Percentiles rank a stretch among this genome's conserved stretches.
Evolutionary conservation across 2,797 vertebrate species (phyloP).

Genomic region (Channallabes apus): DNA sequence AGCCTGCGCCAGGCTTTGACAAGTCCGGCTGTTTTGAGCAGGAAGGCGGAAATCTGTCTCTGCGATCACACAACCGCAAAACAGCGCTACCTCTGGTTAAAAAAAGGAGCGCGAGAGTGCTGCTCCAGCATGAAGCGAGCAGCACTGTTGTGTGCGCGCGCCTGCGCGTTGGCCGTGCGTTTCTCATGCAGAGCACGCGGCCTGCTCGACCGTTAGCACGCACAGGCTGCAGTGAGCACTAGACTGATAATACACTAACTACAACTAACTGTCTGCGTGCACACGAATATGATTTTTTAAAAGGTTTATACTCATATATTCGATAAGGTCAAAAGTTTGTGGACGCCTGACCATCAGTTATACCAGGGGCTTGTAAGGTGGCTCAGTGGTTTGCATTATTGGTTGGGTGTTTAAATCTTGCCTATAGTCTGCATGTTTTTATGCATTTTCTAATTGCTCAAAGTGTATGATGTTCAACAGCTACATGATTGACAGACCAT

Average conservation of each 20-base stretch:
- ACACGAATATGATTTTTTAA: not conserved
- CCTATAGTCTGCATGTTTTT: too few relatives aligned
- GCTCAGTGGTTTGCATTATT: too few relatives aligned
- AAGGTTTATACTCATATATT: not conserved
- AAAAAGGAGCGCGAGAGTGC: conserved; percentile 9
- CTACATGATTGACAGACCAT: too few relatives aligned
- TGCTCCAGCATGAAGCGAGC: not conserved
- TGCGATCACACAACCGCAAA: conserved; percentile 5
- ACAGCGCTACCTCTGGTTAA: conserved; percentile 42
- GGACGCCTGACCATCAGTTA: not conserved
- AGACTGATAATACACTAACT: not conserved
- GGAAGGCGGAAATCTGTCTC: conserved; percentile 41
- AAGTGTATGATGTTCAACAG: too few relatives aligned
- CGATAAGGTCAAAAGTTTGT: not conserved
- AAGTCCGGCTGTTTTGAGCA: conserved; percentile 31
- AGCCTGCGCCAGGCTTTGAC: not conserved
- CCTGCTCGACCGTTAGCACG: not conserved
- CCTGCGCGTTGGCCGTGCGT: not conserved
- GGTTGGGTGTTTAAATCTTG: too few relatives aligned
- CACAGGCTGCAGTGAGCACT: not conserved
- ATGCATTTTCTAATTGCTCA: too few relatives aligned
- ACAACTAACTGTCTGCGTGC: not conserved
- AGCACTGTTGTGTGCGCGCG: not conserved
- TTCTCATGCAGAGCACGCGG: conserved; percentile 24
- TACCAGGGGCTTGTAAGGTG: too few relatives aligned